phyloP scores from a whole-genome alignment of 2,888 invertebrate species.

The Conus canariensis region DNA sequence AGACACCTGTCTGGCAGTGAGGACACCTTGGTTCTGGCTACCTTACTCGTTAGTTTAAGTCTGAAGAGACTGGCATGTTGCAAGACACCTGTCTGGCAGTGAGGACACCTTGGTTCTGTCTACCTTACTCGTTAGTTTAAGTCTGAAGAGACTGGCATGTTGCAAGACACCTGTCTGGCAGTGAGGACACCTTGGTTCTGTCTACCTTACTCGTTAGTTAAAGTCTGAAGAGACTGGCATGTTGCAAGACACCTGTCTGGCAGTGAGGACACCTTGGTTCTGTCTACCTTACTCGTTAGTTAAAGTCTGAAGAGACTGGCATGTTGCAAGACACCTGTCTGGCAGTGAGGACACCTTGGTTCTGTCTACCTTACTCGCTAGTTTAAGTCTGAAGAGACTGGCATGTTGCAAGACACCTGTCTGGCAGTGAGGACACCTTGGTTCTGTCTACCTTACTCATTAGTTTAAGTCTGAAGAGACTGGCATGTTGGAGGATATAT shows the following conservation, averaged over 20 bases:
- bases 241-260: not conserved
- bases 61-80: conserved; percentile 23
- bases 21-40: not conserved
- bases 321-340: not conserved
- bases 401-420: not conserved
- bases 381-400: conserved; percentile 36
- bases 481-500: not conserved
- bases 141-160: conserved; percentile 32
- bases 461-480: conserved; percentile 35
- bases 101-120: not conserved
- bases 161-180: not conserved
- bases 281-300: conserved; percentile 21
- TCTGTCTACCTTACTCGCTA: conserved; percentile 3
- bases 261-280: not conserved
- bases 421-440: conserved; percentile 15
- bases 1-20: not conserved
- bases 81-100: not conserved
- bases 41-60: conserved; percentile 34
- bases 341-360: conserved; percentile 8
- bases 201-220: conserved; percentile 27
- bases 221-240: conserved; percentile 35
- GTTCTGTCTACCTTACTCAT: not conserved
- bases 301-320: conserved; percentile 35
- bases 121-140: conserved; percentile 30
- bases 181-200: not conserved